phyloP scores from a whole-genome alignment of 1,140 invertebrate species.

The Sinonovacula constricta region DNA sequence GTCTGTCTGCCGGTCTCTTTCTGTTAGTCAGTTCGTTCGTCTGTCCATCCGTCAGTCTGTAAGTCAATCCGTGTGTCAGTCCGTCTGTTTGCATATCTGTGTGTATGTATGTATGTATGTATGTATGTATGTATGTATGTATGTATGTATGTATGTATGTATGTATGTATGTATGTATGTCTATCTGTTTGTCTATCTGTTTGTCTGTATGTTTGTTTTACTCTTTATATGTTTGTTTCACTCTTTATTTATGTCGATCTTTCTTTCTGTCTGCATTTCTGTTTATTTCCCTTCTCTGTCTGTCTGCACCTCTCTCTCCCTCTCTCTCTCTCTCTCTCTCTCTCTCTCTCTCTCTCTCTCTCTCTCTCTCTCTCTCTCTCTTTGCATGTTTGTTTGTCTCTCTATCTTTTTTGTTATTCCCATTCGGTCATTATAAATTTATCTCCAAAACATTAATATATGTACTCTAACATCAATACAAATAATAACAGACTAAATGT shows the following conservation, averaged over 20 bases:
- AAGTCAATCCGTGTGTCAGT: conserved; percentile 14
- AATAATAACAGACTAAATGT: too few relatives aligned
- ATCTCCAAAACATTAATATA: too few relatives aligned
- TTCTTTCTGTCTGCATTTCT: conserved; percentile 37
- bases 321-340: too few relatives aligned
- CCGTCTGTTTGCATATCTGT: conserved; percentile 23
- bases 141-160: conserved; percentile 29
- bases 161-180: conserved; percentile 33
- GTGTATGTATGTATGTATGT: conserved; percentile 20
- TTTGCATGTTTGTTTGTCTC: too few relatives aligned
- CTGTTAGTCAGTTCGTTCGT: conserved; percentile 33
- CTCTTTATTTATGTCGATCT: conserved; percentile 39
- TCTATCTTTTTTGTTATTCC: too few relatives aligned
- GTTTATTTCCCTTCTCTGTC: too few relatives aligned
- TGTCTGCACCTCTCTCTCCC: too few relatives aligned
- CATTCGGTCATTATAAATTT: too few relatives aligned
- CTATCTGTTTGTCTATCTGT: conserved; percentile 28
- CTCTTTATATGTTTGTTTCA: conserved; percentile 30
- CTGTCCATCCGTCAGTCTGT: conserved; percentile 29
- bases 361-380: too few relatives aligned
- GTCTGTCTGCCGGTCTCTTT: conserved; percentile 33
- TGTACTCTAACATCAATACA: too few relatives aligned
- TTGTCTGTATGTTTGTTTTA: conserved; percentile 32
- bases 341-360: conserved; percentile 6
- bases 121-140: conserved; percentile 17